phyloP scores from a whole-genome alignment of 2,113 vertebrate genomes.

The Tyto alba region DNA sequence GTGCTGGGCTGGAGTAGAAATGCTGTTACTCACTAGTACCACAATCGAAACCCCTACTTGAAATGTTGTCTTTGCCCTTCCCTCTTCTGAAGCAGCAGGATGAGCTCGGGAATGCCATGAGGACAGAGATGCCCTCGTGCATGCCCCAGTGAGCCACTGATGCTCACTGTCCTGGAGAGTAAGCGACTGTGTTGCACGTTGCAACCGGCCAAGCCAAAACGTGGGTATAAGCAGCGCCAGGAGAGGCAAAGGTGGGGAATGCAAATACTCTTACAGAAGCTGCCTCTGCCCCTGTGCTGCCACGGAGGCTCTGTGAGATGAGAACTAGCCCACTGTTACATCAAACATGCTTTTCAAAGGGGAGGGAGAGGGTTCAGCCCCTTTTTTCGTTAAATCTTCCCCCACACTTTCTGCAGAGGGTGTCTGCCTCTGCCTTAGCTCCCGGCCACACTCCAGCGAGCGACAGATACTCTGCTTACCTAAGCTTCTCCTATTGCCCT shows the following conservation, averaged over 20 bases:
- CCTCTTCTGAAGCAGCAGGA: background rate
- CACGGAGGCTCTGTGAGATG: fast-evolving
- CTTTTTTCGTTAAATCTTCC: background rate
- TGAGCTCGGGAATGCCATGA: background rate
- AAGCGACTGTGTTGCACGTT: fast-evolving
- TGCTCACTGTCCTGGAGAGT: background rate
- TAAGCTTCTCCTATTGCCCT: background rate
- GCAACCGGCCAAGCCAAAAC: background rate
- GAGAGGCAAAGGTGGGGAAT: background rate
- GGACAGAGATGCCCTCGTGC: background rate
- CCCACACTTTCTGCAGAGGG: background rate
- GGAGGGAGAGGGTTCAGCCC: background rate
- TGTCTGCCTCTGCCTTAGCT: background rate
- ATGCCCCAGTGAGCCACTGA: background rate
- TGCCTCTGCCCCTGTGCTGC: background rate
- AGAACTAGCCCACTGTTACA: background rate
- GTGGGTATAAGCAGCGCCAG: background rate
- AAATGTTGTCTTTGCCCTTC: background rate
- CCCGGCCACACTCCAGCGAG: background rate
- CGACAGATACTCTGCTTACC: background rate
- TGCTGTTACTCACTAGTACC: background rate
- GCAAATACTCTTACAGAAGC: background rate
- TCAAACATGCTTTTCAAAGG: background rate
- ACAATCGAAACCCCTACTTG: background rate
- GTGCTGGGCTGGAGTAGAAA: background rate